Conservation (phyloP, 2,888 invertebrate genomes). For the Sphaerophoria rueppellii region DNA sequence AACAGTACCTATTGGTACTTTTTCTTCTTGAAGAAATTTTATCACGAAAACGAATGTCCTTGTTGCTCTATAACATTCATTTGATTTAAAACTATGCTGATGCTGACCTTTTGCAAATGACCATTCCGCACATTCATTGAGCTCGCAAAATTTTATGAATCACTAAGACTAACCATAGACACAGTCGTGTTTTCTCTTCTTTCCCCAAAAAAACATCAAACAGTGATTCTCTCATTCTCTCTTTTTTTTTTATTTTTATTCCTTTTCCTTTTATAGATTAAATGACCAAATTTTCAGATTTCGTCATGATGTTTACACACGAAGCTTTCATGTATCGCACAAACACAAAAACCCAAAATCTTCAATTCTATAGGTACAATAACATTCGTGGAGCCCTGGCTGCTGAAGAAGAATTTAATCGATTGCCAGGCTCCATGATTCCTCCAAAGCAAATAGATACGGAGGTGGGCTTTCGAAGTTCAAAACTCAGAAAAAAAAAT, state of each 20-base stretch:
- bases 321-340: constrained; percentile 15
- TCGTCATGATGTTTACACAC: constrained; percentile 60
- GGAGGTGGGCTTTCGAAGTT: constrained; percentile 51
- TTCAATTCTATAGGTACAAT: not conserved
- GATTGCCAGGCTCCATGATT: constrained; percentile 60
- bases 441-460: constrained; percentile 41
- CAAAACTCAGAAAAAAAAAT: constrained; percentile 29
- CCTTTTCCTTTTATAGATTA: constrained; percentile 27
- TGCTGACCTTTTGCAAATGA: constrained; percentile 51
- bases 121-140: not conserved
- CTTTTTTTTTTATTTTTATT: constrained; percentile 4
- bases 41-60: not conserved
- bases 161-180: constrained; percentile 36
- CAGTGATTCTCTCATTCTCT: constrained; percentile 1
- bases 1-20: too few relatives aligned
- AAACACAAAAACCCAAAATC: constrained; percentile 11
- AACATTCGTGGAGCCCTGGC: not conserved
- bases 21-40: not conserved
- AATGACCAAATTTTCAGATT: constrained; percentile 61
- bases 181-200: not conserved
- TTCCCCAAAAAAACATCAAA: constrained; percentile 12
- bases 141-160: constrained; percentile 49
- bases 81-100: constrained; percentile 37
- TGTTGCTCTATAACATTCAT: constrained; percentile 6
- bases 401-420: constrained; percentile 46